A percentile compares a stretch with the other conserved stretches of the same genome.
phyloP scores from a whole-genome alignment of 2,888 invertebrate species.

The Cactoblastis cactorum region DNA sequence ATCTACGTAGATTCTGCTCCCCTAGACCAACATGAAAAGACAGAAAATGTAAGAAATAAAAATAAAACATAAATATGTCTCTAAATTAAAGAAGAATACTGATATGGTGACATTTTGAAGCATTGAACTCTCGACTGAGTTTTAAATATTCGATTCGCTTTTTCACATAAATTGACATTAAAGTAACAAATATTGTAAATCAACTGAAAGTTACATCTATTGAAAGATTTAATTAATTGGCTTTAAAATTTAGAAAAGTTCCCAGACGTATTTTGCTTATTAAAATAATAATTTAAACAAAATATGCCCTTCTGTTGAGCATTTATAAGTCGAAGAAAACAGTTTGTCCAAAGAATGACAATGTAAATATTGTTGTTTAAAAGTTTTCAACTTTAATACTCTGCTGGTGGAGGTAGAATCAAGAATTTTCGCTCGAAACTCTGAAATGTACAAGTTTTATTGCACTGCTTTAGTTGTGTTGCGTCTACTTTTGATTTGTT shows the following conservation, averaged over 20 bases:
- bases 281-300: not conserved
- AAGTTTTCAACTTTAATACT: constrained; percentile 12
- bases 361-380: constrained; percentile 15
- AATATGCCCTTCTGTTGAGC: not conserved
- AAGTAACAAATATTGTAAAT: too few species aligned
- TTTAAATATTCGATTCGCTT: too few species aligned
- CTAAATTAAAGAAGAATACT: too few species aligned
- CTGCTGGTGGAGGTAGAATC: constrained; percentile 22
- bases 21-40: too few species aligned
- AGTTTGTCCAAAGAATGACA: constrained; percentile 14
- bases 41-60: too few species aligned
- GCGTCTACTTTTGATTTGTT: constrained; percentile 16
- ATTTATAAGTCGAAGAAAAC: constrained; percentile 15
- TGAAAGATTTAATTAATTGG: too few species aligned
- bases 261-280: not conserved
- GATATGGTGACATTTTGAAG: too few species aligned
- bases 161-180: too few species aligned
- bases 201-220: too few species aligned
- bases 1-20: too few species aligned
- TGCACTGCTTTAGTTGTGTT: constrained; percentile 20
- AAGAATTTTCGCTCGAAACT: constrained; percentile 31
- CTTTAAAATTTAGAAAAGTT: not conserved
- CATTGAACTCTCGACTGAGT: too few species aligned
- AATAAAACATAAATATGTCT: too few species aligned
- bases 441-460: constrained; percentile 29